Conservation (phyloP, 2,888 invertebrate genomes). For the Scaptomyza tumidula region DNA sequence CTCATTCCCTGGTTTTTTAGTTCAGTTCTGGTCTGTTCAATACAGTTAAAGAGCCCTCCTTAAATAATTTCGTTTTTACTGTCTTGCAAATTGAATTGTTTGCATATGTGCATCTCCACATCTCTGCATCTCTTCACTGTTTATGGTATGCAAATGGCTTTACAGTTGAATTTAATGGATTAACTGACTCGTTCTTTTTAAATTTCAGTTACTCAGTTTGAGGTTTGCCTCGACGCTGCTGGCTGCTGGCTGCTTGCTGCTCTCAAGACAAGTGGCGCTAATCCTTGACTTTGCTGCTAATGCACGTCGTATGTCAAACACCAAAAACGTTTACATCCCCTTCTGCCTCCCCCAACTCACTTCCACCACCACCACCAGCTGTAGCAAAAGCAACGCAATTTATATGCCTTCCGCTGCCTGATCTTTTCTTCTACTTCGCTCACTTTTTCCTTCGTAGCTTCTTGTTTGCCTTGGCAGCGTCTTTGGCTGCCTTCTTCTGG, state of each 20-base stretch:
- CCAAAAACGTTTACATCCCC: slow-evolving; percentile 73
- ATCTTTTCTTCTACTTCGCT: neutral
- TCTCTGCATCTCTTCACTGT: neutral
- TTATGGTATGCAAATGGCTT: slow-evolving; percentile 65
- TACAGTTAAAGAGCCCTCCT: slow-evolving; percentile 43
- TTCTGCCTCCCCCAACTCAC: neutral
- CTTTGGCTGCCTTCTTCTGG: slow-evolving; percentile 27
- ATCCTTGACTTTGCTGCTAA: slow-evolving; percentile 80
- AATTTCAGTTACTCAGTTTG: slow-evolving; percentile 36
- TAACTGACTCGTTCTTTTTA: slow-evolving; percentile 53
- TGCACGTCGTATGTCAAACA: slow-evolving; percentile 79
- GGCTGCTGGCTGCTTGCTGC: slow-evolving; percentile 33
- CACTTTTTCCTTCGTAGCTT: slow-evolving; percentile 28
- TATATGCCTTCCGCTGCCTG: slow-evolving; percentile 68
- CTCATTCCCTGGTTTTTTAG: neutral
- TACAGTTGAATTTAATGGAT: slow-evolving; percentile 66
- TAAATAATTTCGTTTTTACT: slow-evolving; percentile 16
- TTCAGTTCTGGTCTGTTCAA: slow-evolving; percentile 15
- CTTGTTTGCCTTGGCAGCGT: slow-evolving; percentile 61
- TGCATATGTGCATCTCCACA: slow-evolving; percentile 23
- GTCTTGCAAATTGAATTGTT: slow-evolving; percentile 69
- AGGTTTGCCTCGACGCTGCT: slow-evolving; percentile 6
- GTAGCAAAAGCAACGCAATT: slow-evolving; percentile 62
- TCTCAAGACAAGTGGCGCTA: slow-evolving; percentile 77
- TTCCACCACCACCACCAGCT: neutral